phyloP scores from a whole-genome alignment of 2,888 invertebrate genomes.

The Scaptomyza tumidula region DNA sequence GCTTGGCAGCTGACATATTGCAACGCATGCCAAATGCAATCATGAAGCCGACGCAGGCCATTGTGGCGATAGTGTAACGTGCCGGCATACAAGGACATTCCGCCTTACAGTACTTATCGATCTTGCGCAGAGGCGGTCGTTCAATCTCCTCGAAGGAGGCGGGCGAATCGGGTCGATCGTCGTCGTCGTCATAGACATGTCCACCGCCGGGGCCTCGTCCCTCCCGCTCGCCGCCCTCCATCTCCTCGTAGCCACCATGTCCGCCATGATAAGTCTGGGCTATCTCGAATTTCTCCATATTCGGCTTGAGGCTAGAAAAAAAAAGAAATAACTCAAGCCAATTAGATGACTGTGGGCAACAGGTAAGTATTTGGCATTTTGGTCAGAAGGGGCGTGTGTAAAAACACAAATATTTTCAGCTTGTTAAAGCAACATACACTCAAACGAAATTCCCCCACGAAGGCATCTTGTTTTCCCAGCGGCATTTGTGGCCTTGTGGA shows the following conservation, averaged over 20 bases:
- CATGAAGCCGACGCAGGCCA: conserved; percentile 95
- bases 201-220: conserved; percentile 82
- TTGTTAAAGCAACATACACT: conserved; percentile 64
- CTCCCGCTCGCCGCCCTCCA: conserved; percentile 81
- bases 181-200: conserved; percentile 84
- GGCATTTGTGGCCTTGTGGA: conserved; percentile 49
- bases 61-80: conserved; percentile 93
- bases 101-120: conserved; percentile 94
- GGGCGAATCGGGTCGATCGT: conserved; percentile 88
- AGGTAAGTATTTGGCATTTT: conserved; percentile 36
- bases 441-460: conserved; percentile 19
- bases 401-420: conserved; percentile 82
- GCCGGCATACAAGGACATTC: conserved; percentile 93
- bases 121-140: conserved; percentile 92
- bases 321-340: conserved; percentile 66
- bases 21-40: conserved; percentile 99
- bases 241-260: conserved; percentile 83
- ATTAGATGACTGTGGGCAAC: conserved; percentile 56
- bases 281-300: conserved; percentile 82
- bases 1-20: conserved; percentile 99
- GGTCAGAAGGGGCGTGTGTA: conserved; percentile 30
- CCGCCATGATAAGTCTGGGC: conserved; percentile 83
- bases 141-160: conserved; percentile 93
- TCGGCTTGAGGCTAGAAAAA: conserved; percentile 75
- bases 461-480: conserved; percentile 56